These are phyloP conservation scores for Cyanoliseus patagonus DNA, from an alignment of 2,113 vertebrate genomes.

Conservation along the genomic window DNA sequence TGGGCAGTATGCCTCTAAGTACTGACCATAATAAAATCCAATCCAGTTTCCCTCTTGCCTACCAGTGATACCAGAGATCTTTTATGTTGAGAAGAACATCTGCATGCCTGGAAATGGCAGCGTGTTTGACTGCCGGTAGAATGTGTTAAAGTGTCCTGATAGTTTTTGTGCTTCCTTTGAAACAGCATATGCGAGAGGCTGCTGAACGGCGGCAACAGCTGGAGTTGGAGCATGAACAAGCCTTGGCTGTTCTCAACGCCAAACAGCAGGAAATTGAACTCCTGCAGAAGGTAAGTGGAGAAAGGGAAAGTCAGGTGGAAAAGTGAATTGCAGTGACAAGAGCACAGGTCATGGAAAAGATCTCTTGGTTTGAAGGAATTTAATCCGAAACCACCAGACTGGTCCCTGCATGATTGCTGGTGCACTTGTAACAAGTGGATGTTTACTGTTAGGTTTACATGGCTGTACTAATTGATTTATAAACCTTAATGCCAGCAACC, in stretches of 20 bases:
- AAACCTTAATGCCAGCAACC: neutral
- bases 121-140: neutral
- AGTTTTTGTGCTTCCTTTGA: neutral
- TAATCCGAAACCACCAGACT: neutral
- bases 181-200: slow-evolving; percentile 98
- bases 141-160: neutral
- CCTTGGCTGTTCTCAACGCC: slow-evolving; percentile 94
- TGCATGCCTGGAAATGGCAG: neutral
- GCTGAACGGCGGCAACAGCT: slow-evolving; percentile 98
- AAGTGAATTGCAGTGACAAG: neutral
- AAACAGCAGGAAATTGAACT: slow-evolving; percentile 98
- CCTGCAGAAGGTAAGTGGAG: slow-evolving; percentile 90
- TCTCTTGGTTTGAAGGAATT: neutral
- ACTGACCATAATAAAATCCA: neutral
- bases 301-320: neutral
- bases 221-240: slow-evolving; percentile 98
- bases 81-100: neutral
- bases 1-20: neutral
- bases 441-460: neutral
- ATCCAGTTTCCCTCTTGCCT: neutral
- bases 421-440: neutral
- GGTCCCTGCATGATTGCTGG: neutral
- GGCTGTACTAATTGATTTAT: neutral
- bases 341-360: accelerated
- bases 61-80: neutral